Percentiles rank a stretch among this genome's conserved stretches.
Evolutionary conservation across 2,888 invertebrate species (phyloP).

Genomic region (Nomada flava): DNA sequence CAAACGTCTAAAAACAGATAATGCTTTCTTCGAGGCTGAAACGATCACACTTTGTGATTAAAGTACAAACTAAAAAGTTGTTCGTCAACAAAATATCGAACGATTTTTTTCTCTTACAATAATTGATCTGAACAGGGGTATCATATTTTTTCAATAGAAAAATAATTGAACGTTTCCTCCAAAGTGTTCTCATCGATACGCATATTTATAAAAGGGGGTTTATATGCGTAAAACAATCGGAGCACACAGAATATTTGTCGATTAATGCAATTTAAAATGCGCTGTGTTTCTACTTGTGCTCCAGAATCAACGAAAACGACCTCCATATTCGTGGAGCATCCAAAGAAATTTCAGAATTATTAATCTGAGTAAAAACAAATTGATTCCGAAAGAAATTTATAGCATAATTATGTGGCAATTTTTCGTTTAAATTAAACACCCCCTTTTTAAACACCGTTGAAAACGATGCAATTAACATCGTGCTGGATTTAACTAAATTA

Average conservation of each 20-base stretch:
- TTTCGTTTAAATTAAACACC: too few relatives aligned
- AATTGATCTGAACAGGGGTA: too few relatives aligned
- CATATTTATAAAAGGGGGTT: neutral
- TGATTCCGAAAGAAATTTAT: neutral
- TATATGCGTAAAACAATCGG: conserved; percentile 54
- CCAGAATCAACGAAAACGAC: conserved; percentile 27
- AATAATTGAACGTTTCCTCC: too few relatives aligned
- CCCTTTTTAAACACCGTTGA: too few relatives aligned
- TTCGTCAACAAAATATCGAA: too few relatives aligned
- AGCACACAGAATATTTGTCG: conserved; percentile 44
- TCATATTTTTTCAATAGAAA: too few relatives aligned
- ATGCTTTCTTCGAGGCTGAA: too few relatives aligned
- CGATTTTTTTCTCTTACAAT: too few relatives aligned
- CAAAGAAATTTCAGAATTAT: conserved; percentile 6
- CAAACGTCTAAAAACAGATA: neutral
- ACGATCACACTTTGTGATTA: too few relatives aligned
- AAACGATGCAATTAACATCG: neutral
- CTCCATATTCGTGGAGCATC: conserved; percentile 36
- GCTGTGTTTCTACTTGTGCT: conserved; percentile 31
- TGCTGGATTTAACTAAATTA: neutral
- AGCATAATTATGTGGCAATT: too few relatives aligned
- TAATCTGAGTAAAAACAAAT: neutral
- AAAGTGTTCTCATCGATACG: neutral
- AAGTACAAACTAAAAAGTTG: too few relatives aligned
- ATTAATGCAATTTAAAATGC: conserved; percentile 48